Percentiles rank a stretch among this genome's conserved stretches.
Evolutionary conservation across 2,888 invertebrate species (phyloP).

Genomic region (Syritta pipiens): DNA sequence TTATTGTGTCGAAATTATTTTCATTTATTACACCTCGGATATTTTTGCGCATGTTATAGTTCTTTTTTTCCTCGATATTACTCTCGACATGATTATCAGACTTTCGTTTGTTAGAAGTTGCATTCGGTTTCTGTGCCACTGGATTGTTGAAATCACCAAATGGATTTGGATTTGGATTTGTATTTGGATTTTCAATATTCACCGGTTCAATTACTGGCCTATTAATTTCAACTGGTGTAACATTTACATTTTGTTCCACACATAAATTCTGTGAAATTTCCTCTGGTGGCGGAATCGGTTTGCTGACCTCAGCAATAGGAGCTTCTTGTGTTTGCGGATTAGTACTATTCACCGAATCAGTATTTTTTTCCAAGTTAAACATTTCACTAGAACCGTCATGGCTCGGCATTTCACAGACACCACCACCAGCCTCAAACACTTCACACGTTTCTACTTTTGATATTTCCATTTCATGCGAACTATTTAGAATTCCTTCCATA

Average conservation of each 20-base stretch:
- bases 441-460: constrained; percentile 36
- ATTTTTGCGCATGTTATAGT: constrained; percentile 87
- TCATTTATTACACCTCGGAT: constrained; percentile 97
- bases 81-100: constrained; percentile 44
- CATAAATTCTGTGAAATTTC: not conserved
- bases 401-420: constrained; percentile 36
- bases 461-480: constrained; percentile 21
- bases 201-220: constrained; percentile 9
- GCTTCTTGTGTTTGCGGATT: not conserved
- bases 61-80: constrained; percentile 75
- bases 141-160: constrained; percentile 10
- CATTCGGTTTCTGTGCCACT: not conserved
- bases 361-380: constrained; percentile 21
- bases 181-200: constrained; percentile 11
- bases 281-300: not conserved
- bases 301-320: not conserved
- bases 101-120: constrained; percentile 43
- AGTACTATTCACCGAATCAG: constrained; percentile 1
- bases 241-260: not conserved
- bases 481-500: constrained; percentile 18
- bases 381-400: constrained; percentile 35
- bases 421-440: constrained; percentile 35
- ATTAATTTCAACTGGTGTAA: constrained; percentile 2
- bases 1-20: constrained; percentile 94
- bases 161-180: too few relatives aligned